phyloP scores from a whole-genome alignment of 2,888 invertebrate genomes.

The Mythimna lalbum region DNA sequence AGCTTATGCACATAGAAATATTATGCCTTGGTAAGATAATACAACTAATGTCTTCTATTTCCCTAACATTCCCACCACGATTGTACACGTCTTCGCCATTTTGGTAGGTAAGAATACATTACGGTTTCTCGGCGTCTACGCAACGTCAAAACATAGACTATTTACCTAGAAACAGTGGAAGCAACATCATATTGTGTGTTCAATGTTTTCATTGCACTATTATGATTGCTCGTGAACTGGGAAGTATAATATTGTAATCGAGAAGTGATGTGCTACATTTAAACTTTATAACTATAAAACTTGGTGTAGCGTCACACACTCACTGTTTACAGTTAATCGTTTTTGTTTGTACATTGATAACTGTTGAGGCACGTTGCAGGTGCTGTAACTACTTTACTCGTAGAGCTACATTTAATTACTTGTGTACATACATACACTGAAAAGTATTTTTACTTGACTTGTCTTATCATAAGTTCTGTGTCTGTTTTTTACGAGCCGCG shows the following conservation, averaged over 20 bases:
- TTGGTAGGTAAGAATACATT: not conserved
- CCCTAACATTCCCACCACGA: constrained; percentile 6
- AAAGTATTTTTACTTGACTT: constrained; percentile 26
- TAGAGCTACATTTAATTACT: constrained; percentile 23
- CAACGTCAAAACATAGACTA: constrained; percentile 4
- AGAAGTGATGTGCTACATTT: constrained; percentile 51
- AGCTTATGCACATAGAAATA: too few relatives aligned
- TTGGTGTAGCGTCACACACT: constrained; percentile 60
- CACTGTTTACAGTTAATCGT: constrained; percentile 67
- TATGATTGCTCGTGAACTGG: constrained; percentile 50
- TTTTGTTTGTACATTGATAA: constrained; percentile 76
- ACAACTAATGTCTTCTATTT: constrained; percentile 1
- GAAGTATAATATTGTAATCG: constrained; percentile 40
- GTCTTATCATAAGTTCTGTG: constrained; percentile 18
- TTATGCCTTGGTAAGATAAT: too few relatives aligned
- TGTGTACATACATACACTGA: constrained; percentile 10
- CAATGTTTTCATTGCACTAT: constrained; percentile 40
- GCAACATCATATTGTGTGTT: constrained; percentile 16
- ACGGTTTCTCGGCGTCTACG: constrained; percentile 11
- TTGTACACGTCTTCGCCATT: not conserved
- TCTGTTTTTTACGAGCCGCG: constrained; percentile 11
- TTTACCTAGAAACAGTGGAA: constrained; percentile 3
- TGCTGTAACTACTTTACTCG: constrained; percentile 30
- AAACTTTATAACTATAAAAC: constrained; percentile 41
- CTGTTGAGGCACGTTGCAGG: constrained; percentile 74